phyloP scores from a whole-genome alignment of 2,113 vertebrate genomes.

The Danio rerio region DNA sequence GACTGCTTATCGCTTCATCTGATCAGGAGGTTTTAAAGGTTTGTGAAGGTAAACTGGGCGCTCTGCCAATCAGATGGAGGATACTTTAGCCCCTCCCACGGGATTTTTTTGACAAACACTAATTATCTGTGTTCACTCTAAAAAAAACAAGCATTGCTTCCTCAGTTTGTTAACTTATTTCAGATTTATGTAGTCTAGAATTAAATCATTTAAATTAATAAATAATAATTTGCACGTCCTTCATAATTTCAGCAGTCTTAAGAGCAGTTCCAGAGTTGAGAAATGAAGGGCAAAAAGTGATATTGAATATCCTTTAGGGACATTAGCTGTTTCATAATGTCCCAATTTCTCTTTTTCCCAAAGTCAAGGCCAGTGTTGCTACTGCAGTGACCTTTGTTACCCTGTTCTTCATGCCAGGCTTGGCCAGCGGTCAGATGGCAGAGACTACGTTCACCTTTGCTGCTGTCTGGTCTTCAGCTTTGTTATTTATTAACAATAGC shows the following conservation, averaged over 20 bases:
- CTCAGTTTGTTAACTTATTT: too few relatives aligned
- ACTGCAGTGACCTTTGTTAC: neutral
- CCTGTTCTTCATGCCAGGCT: neutral
- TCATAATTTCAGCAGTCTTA: too few relatives aligned
- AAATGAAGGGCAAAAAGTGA: neutral
- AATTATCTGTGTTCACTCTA: neutral
- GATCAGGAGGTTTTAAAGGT: constrained; percentile 44
- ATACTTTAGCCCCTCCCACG: constrained; percentile 16
- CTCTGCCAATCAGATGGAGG: constrained; percentile 48
- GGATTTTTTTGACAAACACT: constrained; percentile 8
- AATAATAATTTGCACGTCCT: too few relatives aligned
- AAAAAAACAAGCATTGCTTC: neutral
- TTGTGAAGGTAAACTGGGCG: constrained; percentile 31
- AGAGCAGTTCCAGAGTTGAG: too few relatives aligned
- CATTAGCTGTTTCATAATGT: constrained; percentile 7
- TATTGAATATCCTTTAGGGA: neutral
- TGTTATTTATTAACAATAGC: too few relatives aligned
- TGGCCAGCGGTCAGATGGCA: constrained; percentile 21
- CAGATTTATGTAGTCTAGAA: too few relatives aligned
- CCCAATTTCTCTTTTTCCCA: neutral
- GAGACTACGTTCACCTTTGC: neutral
- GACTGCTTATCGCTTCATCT: neutral
- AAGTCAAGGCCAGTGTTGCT: neutral
- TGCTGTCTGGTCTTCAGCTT: neutral
- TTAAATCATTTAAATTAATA: too few relatives aligned